Conservation (phyloP, 2,113 vertebrate species). For the Empidonax traillii region DNA sequence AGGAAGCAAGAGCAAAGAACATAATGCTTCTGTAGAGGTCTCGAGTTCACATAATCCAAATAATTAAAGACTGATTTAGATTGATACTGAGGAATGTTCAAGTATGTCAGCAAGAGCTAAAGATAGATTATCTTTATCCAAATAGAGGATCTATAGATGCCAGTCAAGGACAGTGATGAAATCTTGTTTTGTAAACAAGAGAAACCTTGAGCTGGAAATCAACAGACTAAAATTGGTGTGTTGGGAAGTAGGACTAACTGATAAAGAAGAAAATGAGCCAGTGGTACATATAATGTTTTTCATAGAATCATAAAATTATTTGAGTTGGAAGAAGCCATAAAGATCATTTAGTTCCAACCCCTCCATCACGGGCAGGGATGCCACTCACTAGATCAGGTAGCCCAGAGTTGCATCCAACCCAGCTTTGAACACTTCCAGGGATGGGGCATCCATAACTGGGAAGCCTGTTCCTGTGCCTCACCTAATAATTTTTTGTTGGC, state of each 20-base stretch:
- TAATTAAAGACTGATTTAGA: not conserved
- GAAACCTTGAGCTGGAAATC: not conserved
- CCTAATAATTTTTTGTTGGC: not conserved
- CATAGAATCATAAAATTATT: not conserved
- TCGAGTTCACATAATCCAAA: not conserved
- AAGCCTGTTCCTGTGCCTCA: not conserved
- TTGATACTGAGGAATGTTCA: not conserved
- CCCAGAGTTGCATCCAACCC: not conserved
- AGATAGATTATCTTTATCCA: not conserved
- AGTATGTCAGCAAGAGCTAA: not conserved
- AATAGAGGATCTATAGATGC: not conserved
- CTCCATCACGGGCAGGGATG: not conserved
- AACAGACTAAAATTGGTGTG: not conserved
- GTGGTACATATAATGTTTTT: rapidly evolving
- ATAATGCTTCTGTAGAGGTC: not conserved
- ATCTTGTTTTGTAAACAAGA: not conserved
- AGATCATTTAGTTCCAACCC: not conserved
- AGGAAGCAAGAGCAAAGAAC: not conserved
- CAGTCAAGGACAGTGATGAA: not conserved
- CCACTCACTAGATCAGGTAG: not conserved
- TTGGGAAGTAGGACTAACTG: not conserved
- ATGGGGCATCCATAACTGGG: not conserved
- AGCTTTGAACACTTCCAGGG: not conserved
- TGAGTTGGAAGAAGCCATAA: not conserved
- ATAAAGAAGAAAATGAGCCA: not conserved